Evolutionary conservation across 2,888 invertebrate species (phyloP).

Genomic region (Pocota personata): DNA sequence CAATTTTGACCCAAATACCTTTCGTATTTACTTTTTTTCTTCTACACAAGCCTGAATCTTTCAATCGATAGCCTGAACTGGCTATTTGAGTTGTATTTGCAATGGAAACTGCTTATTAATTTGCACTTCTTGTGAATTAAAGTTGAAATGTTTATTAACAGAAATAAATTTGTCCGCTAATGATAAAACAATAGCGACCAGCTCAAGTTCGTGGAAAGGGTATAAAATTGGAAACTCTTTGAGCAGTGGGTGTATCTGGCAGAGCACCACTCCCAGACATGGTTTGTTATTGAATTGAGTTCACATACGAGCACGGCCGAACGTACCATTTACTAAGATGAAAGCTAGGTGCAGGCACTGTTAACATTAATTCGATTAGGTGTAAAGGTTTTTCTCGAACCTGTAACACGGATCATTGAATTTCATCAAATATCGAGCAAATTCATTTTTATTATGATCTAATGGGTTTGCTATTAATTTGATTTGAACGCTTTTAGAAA

Average conservation of each 20-base stretch:
- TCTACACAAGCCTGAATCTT: background rate
- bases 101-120: conserved; percentile 38
- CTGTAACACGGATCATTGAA: background rate
- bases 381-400: conserved; percentile 12
- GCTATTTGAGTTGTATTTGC: conserved; percentile 17
- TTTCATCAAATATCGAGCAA: background rate
- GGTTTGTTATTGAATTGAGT: conserved; percentile 37
- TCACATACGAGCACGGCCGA: conserved; percentile 23
- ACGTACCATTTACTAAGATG: conserved; percentile 13
- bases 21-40: conserved; percentile 12
- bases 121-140: conserved; percentile 15
- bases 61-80: conserved; percentile 17
- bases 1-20: conserved; percentile 60
- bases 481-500: background rate
- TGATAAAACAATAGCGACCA: conserved; percentile 27
- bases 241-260: conserved; percentile 40
- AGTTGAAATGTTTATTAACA: conserved; percentile 37
- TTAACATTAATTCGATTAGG: conserved; percentile 29
- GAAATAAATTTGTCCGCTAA: conserved; percentile 42
- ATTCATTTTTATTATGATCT: background rate
- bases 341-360: conserved; percentile 45
- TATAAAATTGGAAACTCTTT: conserved; percentile 26
- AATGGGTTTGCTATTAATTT: background rate
- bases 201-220: conserved; percentile 38
- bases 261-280: conserved; percentile 53